These are phyloP conservation scores for Aporrectodea caliginosa DNA, from an alignment of 1,140 invertebrate species.

Conservation along the genomic window DNA sequence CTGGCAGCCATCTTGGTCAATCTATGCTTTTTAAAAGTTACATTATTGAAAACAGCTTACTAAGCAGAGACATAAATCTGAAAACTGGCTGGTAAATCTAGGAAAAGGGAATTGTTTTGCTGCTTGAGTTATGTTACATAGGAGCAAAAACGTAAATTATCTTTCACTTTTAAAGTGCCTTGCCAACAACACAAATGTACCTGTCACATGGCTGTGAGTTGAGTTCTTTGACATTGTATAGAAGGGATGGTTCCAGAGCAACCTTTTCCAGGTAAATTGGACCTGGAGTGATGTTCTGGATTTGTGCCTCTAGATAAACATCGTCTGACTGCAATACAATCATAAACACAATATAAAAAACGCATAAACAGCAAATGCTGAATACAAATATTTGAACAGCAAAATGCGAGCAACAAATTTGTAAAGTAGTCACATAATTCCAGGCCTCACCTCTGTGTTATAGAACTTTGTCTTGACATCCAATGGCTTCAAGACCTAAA, in stretches of 20 bases:
- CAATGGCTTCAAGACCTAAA: conserved; percentile 82
- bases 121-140: too few species aligned
- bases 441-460: conserved; percentile 74
- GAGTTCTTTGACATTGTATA: conserved; percentile 66
- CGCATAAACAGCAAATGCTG: background rate
- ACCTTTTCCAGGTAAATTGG: conserved; percentile 90
- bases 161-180: too few species aligned
- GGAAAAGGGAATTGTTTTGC: too few species aligned
- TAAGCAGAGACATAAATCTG: too few species aligned
- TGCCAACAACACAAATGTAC: too few species aligned
- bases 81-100: too few species aligned
- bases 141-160: too few species aligned
- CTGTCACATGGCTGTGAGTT: too few species aligned
- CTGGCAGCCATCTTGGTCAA: too few species aligned
- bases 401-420: background rate
- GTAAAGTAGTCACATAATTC: background rate
- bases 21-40: too few species aligned
- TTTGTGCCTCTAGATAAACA: conserved; percentile 93
- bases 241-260: conserved; percentile 79
- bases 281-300: conserved; percentile 85
- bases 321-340: conserved; percentile 73
- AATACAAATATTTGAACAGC: too few species aligned
- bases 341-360: conserved; percentile 6
- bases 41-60: too few species aligned
- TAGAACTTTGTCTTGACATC: conserved; percentile 99